Percentiles rank a stretch among this genome's conserved stretches.
Evolutionary conservation across 2,888 invertebrate species (phyloP).

Genomic region (Eurytoma adleriae): DNA sequence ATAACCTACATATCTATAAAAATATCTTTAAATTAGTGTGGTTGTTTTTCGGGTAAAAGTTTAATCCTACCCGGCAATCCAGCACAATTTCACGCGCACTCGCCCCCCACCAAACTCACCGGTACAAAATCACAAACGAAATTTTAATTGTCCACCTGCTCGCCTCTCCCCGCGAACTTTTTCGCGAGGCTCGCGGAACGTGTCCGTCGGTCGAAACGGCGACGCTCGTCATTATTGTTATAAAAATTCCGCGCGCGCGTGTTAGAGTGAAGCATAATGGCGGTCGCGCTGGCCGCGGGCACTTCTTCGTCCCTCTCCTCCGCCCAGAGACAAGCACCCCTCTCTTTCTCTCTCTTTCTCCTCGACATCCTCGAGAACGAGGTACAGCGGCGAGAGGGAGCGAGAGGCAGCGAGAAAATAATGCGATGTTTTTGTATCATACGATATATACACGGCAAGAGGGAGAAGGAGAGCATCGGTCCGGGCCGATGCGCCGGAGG

Average conservation of each 20-base stretch:
- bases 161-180: background rate
- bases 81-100: too few relatives aligned
- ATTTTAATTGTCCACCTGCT: background rate
- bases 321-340: constrained; percentile 48
- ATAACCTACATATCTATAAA: too few relatives aligned
- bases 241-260: constrained; percentile 31
- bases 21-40: too few relatives aligned
- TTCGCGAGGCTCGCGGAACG: background rate
- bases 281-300: constrained; percentile 68
- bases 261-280: constrained; percentile 67
- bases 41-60: too few relatives aligned
- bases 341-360: constrained; percentile 36
- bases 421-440: constrained; percentile 75
- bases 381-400: constrained; percentile 33
- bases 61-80: too few relatives aligned
- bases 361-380: constrained; percentile 33
- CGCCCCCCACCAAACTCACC: background rate
- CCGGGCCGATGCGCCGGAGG: constrained; percentile 65
- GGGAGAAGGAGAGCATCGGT: constrained; percentile 61
- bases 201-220: constrained; percentile 16
- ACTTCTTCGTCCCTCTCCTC: constrained; percentile 54
- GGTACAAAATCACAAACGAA: background rate
- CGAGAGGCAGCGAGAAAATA: constrained; percentile 66
- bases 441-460: constrained; percentile 66
- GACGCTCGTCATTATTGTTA: constrained; percentile 18